Base-by-base conservation (phyloP, 2,797 vertebrate species). In the Amazona ochrocephala region DNA sequence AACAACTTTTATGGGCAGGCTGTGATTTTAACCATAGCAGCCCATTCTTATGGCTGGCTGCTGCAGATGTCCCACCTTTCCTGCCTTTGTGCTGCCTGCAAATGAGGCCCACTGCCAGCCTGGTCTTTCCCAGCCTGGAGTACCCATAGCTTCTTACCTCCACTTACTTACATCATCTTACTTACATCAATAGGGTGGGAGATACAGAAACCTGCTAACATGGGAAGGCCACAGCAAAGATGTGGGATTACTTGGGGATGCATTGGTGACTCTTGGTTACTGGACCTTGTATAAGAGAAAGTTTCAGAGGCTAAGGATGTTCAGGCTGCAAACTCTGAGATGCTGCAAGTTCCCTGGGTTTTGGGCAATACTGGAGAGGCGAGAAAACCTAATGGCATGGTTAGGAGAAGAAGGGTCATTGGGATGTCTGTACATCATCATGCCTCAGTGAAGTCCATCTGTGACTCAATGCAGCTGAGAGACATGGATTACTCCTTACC, bases 111-210 rank as follows among this genome's bases (percentile, higher is more conserved):
- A 60, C 41, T 53, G 42, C 50, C 32, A 76, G 18, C 21, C 5
- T 9, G 42, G 44, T 13, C 32, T 5, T 5, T 39, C 39, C 14
- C 4, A 4, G 42, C 21, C 29, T 4, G 1, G 9, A 8, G 11
- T n/a, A 53, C 32, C 37, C 0, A 0, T 20, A 2, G 5, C 41
- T 27, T 82, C 50, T 29, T 42, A 42, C 16, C 21, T 68, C 22
- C 24, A 3, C 32, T 29, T 44, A 44, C 44, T 44, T 50, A 50
- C 48, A 50, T 50, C 48, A 9, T 50, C 48, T 50, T 48, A 48
- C 14, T 48, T 11, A n/a, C 32, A 26, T 37, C 34, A 27, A 7
- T 9, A 45, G 21, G 13, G 10, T 39, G 41, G 34, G 21, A 71
- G 41, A 39, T 53, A 37, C 18, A 81, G 48, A 68, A 78, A 68